Base-by-base conservation (phyloP, 2,888 invertebrate species). In the Aphrophora alni region DNA sequence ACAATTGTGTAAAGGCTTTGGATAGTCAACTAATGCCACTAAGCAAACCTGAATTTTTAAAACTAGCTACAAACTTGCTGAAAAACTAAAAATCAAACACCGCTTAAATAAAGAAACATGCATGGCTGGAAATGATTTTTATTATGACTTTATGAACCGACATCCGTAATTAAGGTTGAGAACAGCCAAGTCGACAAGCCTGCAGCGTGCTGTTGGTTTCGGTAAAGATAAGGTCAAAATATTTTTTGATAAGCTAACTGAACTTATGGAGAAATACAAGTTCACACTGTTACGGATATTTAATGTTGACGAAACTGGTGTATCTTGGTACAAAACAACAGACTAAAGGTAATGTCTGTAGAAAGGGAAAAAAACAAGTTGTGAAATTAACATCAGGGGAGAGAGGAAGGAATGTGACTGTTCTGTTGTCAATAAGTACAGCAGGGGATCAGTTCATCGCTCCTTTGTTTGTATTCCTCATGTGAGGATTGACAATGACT, bases 251-350 rank as follows among this genome's bases (percentile, higher is more conserved):
- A 78, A 75, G 24, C 26, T 81, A 33, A 68, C 26, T 0, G 38
- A 17, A 26, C 14, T 33, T 14, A 26, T 81, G 38, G 75, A 4
- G 10, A 44, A 75, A 44, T 75, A 8, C n/a, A 14, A 7, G 1
- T 75, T 75, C n/a, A 75, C 2, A 7, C 44, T 21, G 21, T 38
- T 3, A 33, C 2, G 10, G 7, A 82, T 82, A 4, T 84, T 80
- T 75, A 84, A 83, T 38, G 82, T 81, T 84, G 83, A 83, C n/a
- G 84, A 83, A 70, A 82, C 81, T 24, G 82, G 82, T 10, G 69
- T 82, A 0, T 76, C 84, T 26, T 83, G 82, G 82, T 83, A 1
- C 83, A 84, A 10, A 77, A 25, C 26, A 83, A 80, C 51, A 74
- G 80, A 25, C 82, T 83, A 8, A 83, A 82, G 44, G 79, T 77